Evolutionary conservation across 2,888 invertebrate species (phyloP).

Genomic region (Camptogramma bilineatum): DNA sequence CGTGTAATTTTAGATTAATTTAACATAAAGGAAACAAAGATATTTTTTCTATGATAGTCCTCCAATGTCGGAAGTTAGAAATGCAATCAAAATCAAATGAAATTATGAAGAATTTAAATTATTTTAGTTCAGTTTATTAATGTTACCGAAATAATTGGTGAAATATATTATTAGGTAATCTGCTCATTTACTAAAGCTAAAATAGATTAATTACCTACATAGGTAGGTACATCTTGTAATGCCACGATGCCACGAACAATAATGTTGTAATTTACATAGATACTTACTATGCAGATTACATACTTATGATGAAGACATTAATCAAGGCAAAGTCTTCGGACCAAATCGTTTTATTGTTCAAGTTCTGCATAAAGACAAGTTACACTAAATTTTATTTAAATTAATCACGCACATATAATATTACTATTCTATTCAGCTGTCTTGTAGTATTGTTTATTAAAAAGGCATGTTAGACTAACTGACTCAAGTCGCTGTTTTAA

Average conservation of each 20-base stretch:
- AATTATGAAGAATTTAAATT: too few relatives aligned
- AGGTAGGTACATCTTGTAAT: not conserved
- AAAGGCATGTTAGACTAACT: not conserved
- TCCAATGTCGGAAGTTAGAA: not conserved
- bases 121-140: too few relatives aligned
- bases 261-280: conserved; percentile 2
- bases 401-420: conserved; percentile 9
- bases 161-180: not conserved
- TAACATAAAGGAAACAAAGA: not conserved
- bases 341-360: conserved; percentile 16
- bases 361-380: conserved; percentile 3
- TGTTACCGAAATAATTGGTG: too few relatives aligned
- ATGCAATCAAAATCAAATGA: not conserved
- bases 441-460: conserved; percentile 1
- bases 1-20: not conserved
- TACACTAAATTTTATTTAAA: conserved; percentile 6
- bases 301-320: conserved; percentile 19
- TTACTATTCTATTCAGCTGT: conserved; percentile 22
- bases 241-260: not conserved
- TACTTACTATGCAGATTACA: conserved; percentile 18
- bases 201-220: not conserved
- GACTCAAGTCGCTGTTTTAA: not conserved
- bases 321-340: conserved; percentile 18
- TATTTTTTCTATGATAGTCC: too few relatives aligned
- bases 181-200: not conserved